These are phyloP conservation scores for Cariama cristata DNA, from an alignment of 2,113 vertebrate species.

Conservation along the genomic window DNA sequence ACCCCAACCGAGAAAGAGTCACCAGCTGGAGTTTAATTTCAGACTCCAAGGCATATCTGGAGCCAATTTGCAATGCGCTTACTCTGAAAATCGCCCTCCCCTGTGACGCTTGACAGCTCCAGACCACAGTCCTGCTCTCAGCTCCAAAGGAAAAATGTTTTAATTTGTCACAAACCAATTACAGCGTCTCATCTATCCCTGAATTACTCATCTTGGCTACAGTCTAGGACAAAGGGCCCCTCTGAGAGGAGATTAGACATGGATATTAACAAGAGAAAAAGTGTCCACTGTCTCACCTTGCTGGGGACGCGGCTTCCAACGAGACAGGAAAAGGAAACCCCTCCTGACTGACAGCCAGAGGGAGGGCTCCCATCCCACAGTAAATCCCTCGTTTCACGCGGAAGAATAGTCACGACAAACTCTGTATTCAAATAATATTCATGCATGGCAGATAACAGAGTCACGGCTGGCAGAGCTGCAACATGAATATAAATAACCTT, in stretches of 20 bases:
- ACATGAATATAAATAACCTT: slow-evolving; percentile 54
- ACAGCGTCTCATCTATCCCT: slow-evolving; percentile 73
- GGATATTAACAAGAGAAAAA: slow-evolving; percentile 75
- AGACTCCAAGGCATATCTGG: slow-evolving; percentile 45
- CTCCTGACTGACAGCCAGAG: slow-evolving; percentile 60
- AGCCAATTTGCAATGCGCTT: slow-evolving; percentile 63
- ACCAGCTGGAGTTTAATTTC: slow-evolving; percentile 62
- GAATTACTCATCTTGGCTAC: slow-evolving; percentile 74
- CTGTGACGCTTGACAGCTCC: slow-evolving; percentile 63
- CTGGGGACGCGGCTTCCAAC: slow-evolving; percentile 39
- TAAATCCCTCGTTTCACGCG: slow-evolving; percentile 55
- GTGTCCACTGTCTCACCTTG: slow-evolving; percentile 74
- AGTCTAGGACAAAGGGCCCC: slow-evolving; percentile 71
- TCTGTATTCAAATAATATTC: slow-evolving; percentile 49
- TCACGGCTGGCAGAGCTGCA: slow-evolving; percentile 56
- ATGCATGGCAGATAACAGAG: slow-evolving; percentile 61
- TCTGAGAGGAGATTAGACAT: slow-evolving; percentile 73
- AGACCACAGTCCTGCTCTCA: slow-evolving; percentile 70
- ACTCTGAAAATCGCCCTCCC: slow-evolving; percentile 55
- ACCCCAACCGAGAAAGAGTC: slow-evolving; percentile 6
- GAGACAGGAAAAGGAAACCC: slow-evolving; percentile 68
- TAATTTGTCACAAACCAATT: slow-evolving; percentile 76
- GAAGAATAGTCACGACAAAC: slow-evolving; percentile 65
- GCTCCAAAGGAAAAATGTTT: slow-evolving; percentile 67
- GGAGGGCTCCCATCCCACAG: slow-evolving; percentile 57